Evolutionary conservation across 2,888 invertebrate genomes (phyloP).

Genomic region (Seira sanloemensis): DNA sequence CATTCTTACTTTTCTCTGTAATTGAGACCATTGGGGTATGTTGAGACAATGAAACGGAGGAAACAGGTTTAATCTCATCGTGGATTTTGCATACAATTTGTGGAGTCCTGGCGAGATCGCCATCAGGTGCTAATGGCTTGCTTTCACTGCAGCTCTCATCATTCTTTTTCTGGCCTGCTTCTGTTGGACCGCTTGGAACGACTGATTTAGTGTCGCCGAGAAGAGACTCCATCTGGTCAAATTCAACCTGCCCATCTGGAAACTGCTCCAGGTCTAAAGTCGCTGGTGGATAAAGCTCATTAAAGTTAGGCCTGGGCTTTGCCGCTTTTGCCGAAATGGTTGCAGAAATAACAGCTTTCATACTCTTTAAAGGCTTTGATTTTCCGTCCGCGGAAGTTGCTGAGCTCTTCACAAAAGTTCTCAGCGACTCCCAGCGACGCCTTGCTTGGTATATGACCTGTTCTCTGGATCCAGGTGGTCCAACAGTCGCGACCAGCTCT

Average conservation of each 20-base stretch:
- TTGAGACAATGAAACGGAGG: too few species aligned
- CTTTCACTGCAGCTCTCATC: too few species aligned
- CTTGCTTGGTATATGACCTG: slow-evolving; percentile 71
- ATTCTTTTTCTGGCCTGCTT: too few species aligned
- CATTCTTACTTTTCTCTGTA: too few species aligned
- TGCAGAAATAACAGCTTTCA: slow-evolving; percentile 15
- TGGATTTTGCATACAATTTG: too few species aligned
- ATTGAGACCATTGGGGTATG: too few species aligned
- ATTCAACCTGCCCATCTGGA: slow-evolving; percentile 34
- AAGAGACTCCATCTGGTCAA: slow-evolving; percentile 44
- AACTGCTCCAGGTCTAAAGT: slow-evolving; percentile 50
- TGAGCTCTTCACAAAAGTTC: slow-evolving; percentile 69
- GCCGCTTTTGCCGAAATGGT: slow-evolving; percentile 9
- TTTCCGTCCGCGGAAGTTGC: not conserved
- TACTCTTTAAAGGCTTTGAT: slow-evolving; percentile 40
- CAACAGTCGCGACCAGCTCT: slow-evolving; percentile 35
- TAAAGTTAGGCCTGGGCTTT: slow-evolving; percentile 9
- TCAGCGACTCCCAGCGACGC: slow-evolving; percentile 71
- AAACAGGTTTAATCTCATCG: too few species aligned
- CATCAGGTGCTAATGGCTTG: too few species aligned
- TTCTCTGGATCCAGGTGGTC: slow-evolving; percentile 69
- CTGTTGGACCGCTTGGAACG: too few species aligned
- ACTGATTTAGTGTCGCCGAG: too few species aligned
- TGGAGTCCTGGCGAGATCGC: too few species aligned
- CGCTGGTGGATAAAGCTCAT: slow-evolving; percentile 43